Evolutionary conservation across 1,140 invertebrate species (phyloP).

Genomic region (Micrasema minimum): DNA sequence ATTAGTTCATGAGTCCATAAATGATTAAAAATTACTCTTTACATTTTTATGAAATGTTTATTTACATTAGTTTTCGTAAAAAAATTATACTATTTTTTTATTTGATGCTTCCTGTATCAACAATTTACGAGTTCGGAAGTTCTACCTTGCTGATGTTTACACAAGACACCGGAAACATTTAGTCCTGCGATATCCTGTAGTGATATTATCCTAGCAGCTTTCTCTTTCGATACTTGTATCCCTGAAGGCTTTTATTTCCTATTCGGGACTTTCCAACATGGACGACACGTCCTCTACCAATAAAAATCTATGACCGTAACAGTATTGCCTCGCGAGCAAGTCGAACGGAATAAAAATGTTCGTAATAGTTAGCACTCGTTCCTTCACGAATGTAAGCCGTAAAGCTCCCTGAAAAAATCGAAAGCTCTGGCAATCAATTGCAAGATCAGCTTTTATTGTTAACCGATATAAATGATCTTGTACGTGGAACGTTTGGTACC

Average conservation of each 20-base stretch:
- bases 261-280: constrained; percentile 5
- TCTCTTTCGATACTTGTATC: background rate
- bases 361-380: constrained; percentile 41
- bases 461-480: constrained; percentile 38
- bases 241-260: background rate
- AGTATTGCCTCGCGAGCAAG: constrained; percentile 41
- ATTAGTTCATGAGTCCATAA: too few relatives aligned
- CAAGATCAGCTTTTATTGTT: constrained; percentile 38
- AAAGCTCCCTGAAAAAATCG: constrained; percentile 33
- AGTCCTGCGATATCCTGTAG: constrained; percentile 7
- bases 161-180: constrained; percentile 23
- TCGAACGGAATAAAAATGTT: constrained; percentile 40
- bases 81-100: too few relatives aligned
- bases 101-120: too few relatives aligned
- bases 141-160: constrained; percentile 11
- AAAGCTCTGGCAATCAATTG: constrained; percentile 36
- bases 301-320: constrained; percentile 54
- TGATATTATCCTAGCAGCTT: constrained; percentile 20
- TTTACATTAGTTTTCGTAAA: too few relatives aligned
- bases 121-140: background rate
- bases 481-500: constrained; percentile 16
- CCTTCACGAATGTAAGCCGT: background rate
- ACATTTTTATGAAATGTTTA: too few relatives aligned
- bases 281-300: constrained; percentile 44
- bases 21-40: too few relatives aligned